phyloP scores from a whole-genome alignment of 30 jellyfish, hydroid and myxozoan genomes.

The Aurelia coerulea region DNA sequence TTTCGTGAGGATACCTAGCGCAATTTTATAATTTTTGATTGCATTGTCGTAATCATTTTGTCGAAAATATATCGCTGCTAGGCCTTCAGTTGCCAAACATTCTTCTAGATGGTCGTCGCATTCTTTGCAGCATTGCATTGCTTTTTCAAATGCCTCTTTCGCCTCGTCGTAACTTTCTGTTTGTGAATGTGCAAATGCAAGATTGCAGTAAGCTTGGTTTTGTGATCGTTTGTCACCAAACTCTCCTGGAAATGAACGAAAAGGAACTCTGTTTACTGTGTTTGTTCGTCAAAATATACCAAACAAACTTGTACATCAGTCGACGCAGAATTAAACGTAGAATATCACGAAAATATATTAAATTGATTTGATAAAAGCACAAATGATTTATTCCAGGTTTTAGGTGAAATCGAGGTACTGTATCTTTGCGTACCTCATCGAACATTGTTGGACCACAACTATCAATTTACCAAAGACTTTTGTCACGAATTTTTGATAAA shows the following conservation, averaged over 20 bases:
- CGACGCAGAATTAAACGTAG: too few relatives aligned
- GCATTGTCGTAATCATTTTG: conserved; percentile 75
- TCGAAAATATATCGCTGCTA: conserved; percentile 84
- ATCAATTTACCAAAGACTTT: too few relatives aligned
- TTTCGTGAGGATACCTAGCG: conserved; percentile 60
- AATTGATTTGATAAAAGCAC: too few relatives aligned
- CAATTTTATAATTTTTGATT: conserved; percentile 67
- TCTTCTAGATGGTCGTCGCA: conserved; percentile 78
- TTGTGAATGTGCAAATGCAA: conserved; percentile 82
- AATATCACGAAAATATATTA: too few relatives aligned
- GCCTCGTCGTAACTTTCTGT: conserved; percentile 68
- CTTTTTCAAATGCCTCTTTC: conserved; percentile 58
- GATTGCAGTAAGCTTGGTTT: conserved; percentile 74
- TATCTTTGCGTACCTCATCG: too few relatives aligned
- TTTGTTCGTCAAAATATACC: too few relatives aligned
- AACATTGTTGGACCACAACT: too few relatives aligned
- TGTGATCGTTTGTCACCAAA: conserved; percentile 65
- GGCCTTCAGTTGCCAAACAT: conserved; percentile 89
- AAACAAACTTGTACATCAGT: too few relatives aligned
- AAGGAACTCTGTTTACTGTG: too few relatives aligned
- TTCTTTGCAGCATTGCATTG: conserved; percentile 80
- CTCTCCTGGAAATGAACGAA: conserved; percentile 52
- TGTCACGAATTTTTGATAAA: too few relatives aligned
- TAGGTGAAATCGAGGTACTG: too few relatives aligned
- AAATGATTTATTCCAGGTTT: too few relatives aligned